phyloP scores from a whole-genome alignment of 2,888 invertebrate species.

The Sclerodermus sp. region DNA sequence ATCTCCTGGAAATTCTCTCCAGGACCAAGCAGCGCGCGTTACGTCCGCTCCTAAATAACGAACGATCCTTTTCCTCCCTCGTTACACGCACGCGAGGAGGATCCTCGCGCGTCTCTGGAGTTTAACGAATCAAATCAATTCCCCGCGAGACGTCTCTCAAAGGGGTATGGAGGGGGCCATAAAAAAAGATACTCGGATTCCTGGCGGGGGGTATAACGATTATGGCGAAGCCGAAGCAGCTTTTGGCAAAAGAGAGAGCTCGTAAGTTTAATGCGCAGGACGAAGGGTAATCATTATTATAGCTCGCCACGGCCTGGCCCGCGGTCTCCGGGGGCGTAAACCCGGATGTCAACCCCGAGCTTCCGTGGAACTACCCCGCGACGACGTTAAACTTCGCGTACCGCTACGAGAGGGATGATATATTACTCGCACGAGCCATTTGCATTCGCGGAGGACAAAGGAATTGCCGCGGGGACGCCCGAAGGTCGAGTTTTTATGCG shows the following conservation, averaged over 20 bases:
- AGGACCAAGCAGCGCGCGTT: no score
- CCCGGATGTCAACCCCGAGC: conserved; percentile 28
- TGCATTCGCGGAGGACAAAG: conserved; percentile 12
- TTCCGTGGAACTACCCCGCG: conserved; percentile 18
- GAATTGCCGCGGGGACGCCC: background rate
- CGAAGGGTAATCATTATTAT: conserved; percentile 28
- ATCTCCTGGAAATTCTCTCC: no score
- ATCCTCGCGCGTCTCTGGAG: no score
- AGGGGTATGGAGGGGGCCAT: background rate
- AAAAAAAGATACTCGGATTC: no score
- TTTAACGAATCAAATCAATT: no score
- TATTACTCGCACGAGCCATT: conserved; percentile 5
- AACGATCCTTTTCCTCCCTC: no score
- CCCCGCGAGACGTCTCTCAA: conserved; percentile 6
- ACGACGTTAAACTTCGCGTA: conserved; percentile 12
- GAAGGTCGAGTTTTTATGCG: no score
- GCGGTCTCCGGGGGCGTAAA: conserved; percentile 26
- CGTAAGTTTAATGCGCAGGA: conserved; percentile 30
- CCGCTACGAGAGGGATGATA: conserved; percentile 7
- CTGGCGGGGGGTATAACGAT: no score
- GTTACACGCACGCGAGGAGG: no score
- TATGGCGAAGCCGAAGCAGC: conserved; percentile 4
- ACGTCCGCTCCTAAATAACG: no score
- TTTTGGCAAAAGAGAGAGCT: conserved; percentile 6
- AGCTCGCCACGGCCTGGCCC: conserved; percentile 7